Base-by-base conservation (phyloP, 2,888 invertebrate genomes). In the Archaeoteleia sp. region DNA sequence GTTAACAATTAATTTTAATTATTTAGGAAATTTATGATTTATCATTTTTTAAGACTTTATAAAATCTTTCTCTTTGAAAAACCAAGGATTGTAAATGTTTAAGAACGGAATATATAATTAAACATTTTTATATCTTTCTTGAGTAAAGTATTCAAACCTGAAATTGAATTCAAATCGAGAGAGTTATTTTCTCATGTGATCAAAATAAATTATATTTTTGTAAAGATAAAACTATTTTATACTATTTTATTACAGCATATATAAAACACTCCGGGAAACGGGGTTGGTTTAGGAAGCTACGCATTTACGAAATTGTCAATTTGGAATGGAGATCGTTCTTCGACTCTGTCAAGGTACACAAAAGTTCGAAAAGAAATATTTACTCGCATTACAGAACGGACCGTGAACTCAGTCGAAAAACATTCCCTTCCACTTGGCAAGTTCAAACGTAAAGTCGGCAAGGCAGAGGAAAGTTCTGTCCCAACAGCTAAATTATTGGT, bases 331-430 rank as follows among this genome's bases (percentile, higher is more conserved):
- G 20, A 57, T 12, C 46, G 13, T 43, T 43, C 46, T 54, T 58
- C 27, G 54, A 10, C 7, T 4, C 43, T 66, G 55, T 42, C 63
- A 67, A 60, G 61, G 65, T 60, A 48, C 39, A 35, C 54, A 43
- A 72, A 74, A 77, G 71, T 73, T 76, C 57, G 34, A 37, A 55
- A 62, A 74, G 71, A 76, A 75, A 76, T 76, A 76, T 75, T 70
- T 57, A 60, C 49, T 67, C 48, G 12, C 61, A 23, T 29, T 46
- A 57, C 40, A 34, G 46, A 34, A 53, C 62, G 39, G 34, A 35
- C 35, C 51, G 39, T 40, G 69, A 68, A 70, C 63, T 74, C 70
- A 66, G 17, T 57, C 67, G 62, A 70, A 74, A 77, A 74, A 72
- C 71, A 71, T 79, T 74, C 73, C 68, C 70, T 75, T 73, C 74